Conservation (phyloP, 2,113 vertebrate species). For the Ammodytes dubius region DNA sequence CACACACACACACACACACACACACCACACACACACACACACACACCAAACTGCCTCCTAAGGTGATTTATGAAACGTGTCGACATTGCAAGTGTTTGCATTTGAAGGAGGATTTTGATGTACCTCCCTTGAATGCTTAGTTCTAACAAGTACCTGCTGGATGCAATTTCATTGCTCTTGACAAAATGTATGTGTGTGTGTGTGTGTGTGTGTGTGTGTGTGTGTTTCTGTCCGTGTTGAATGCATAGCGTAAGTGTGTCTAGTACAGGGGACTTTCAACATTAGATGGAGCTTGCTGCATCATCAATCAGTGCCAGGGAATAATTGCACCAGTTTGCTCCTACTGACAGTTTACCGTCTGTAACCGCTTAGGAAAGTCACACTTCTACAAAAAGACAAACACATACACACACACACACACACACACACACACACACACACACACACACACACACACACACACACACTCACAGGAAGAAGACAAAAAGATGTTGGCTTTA, state of each 20-base stretch:
- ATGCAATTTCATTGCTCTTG: slow-evolving; percentile 60
- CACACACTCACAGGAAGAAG: not conserved
- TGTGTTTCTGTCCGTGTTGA: not conserved
- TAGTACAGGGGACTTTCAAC: slow-evolving; percentile 35
- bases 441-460: not conserved
- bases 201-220: slow-evolving; percentile 15
- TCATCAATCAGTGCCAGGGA: slow-evolving; percentile 74
- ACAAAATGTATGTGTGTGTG: slow-evolving; percentile 50
- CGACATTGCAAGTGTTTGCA: slow-evolving; percentile 75
- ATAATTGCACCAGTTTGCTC: slow-evolving; percentile 73
- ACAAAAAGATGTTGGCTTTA: not conserved
- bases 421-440: not conserved
- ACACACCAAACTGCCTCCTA: slow-evolving; percentile 30
- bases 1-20: slow-evolving; percentile 14
- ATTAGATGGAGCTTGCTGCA: slow-evolving; percentile 53
- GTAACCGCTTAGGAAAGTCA: slow-evolving; percentile 63
- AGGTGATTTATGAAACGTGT: slow-evolving; percentile 80
- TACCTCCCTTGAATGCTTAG: slow-evolving; percentile 57
- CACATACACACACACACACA: slow-evolving; percentile 1
- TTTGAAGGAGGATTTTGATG: slow-evolving; percentile 77
- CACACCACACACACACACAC: slow-evolving; percentile 36
- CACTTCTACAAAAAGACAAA: not conserved
- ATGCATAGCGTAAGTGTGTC: slow-evolving; percentile 40
- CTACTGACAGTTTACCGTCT: slow-evolving; percentile 67
- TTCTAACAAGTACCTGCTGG: slow-evolving; percentile 69